Conservation (phyloP, 2,113 vertebrate genomes). For the Mesitornis unicolor region DNA sequence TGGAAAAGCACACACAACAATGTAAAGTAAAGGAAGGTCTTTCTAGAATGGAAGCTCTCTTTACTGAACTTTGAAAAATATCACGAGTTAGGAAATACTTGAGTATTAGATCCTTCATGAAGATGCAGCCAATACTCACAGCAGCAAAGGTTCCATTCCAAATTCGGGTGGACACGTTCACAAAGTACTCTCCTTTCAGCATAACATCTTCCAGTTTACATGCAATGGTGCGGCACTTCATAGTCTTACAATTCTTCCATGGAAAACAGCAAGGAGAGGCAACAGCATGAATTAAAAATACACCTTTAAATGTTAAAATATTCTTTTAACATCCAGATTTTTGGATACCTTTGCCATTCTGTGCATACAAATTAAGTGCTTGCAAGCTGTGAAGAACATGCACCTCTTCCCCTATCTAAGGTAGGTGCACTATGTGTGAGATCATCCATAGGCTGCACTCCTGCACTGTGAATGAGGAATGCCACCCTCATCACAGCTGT, state of each 20-base stretch:
- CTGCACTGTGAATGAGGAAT: neutral
- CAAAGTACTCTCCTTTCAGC: constrained; percentile 77
- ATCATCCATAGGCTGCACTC: neutral
- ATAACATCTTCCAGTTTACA: constrained; percentile 82
- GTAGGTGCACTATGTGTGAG: neutral
- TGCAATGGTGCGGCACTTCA: constrained; percentile 76
- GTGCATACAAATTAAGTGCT: neutral
- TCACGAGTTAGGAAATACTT: neutral
- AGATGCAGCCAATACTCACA: constrained; percentile 71
- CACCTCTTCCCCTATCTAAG: neutral
- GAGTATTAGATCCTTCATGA: neutral
- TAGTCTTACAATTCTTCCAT: constrained; percentile 81
- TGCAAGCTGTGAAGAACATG: neutral
- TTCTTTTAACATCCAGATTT: neutral
- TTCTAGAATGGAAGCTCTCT: neutral
- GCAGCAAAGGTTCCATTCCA: constrained; percentile 87
- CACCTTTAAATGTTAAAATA: neutral
- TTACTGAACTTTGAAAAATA: neutral
- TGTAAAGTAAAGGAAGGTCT: neutral
- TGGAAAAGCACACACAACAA: neutral
- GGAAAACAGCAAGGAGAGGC: neutral
- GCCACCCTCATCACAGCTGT: neutral
- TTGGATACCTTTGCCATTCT: neutral
- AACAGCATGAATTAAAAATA: neutral
- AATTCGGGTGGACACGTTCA: constrained; percentile 86